phyloP scores from a whole-genome alignment of 2,113 vertebrate species.

The Vidua macroura region DNA sequence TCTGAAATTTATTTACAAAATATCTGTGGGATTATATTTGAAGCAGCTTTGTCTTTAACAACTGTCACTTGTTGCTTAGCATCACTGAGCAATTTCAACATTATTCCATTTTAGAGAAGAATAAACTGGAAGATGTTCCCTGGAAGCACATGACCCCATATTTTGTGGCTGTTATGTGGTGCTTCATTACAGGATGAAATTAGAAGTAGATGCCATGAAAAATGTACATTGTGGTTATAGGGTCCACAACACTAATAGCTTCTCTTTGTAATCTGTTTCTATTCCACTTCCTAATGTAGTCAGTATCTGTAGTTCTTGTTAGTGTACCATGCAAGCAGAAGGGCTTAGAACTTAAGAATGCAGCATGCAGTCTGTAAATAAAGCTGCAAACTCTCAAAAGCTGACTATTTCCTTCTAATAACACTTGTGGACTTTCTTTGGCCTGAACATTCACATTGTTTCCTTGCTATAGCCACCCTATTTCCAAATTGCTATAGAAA shows the following conservation, averaged over 20 bases:
- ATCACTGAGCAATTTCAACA: background rate
- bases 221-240: background rate
- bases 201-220: background rate
- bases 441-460: background rate
- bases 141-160: background rate
- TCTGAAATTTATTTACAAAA: background rate
- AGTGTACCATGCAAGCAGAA: background rate
- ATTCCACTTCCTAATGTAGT: background rate
- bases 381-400: background rate
- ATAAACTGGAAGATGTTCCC: background rate
- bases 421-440: background rate
- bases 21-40: background rate
- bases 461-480: background rate
- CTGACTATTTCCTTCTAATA: background rate
- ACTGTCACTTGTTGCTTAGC: background rate
- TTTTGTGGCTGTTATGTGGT: background rate
- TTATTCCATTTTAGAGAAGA: background rate
- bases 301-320: background rate
- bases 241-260: background rate
- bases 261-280: background rate
- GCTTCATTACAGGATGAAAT: background rate
- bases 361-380: background rate
- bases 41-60: background rate
- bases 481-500: background rate
- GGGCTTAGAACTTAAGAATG: background rate